Evolutionary conservation across 2,113 vertebrate genomes (phyloP).

Genomic region (Coracopsis vasa): DNA sequence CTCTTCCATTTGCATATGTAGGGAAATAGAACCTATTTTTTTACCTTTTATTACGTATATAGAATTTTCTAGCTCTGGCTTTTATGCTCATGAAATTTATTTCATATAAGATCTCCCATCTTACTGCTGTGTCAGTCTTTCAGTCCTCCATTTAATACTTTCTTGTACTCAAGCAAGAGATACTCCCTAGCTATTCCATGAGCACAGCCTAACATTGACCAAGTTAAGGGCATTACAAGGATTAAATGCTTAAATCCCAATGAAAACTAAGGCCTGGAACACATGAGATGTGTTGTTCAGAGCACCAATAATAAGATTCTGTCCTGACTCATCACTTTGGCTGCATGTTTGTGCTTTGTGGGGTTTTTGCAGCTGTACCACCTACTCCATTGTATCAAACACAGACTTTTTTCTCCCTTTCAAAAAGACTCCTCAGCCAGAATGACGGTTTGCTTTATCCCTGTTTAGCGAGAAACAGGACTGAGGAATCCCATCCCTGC

Average conservation of each 20-base stretch:
- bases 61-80: constrained; percentile 17
- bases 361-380: neutral
- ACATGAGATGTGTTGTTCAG: neutral
- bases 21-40: constrained; percentile 35
- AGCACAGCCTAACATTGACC: neutral
- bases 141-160: neutral
- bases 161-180: neutral
- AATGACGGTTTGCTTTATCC: neutral
- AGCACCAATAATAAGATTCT: neutral
- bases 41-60: constrained; percentile 1
- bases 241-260: neutral
- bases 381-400: neutral
- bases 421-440: neutral
- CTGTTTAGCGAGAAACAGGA: neutral
- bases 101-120: constrained; percentile 39
- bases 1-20: neutral
- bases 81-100: neutral
- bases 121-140: neutral
- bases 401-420: neutral
- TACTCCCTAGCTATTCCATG: neutral
- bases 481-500: neutral
- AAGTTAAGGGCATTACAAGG: neutral
- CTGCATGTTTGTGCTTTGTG: neutral
- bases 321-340: neutral
- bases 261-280: neutral